Base-by-base conservation (phyloP, 2,797 vertebrate species). In the Poliocrania exsul region DNA sequence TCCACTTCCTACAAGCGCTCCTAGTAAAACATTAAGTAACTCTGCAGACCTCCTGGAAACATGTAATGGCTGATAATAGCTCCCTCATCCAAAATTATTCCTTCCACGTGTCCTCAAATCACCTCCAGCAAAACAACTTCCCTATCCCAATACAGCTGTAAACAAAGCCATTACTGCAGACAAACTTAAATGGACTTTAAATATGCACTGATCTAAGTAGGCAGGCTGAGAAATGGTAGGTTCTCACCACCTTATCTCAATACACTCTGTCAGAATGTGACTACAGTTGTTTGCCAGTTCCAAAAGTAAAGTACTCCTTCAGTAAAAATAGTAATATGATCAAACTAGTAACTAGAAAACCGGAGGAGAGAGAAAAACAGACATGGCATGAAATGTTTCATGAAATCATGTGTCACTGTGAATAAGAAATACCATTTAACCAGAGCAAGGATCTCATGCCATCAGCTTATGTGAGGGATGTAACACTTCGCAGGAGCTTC, bases 31-130 rank as follows among this genome's bases (percentile, higher is more conserved):
- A 61, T 23, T 20, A 35, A 60, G 57, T 7, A 51, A 46, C 46
- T 40, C 81, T 77, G 62, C 84, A 94, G 91, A 86, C 67, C 78
- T 92, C 6, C 88, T 91, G 93, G 31, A 91, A 88, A 29, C 74
- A n/a, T 1, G 31, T 23, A 35, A 42, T n/a, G 67, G 64, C 44
- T 89, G 78, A 9, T 38, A 85, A 91, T 10, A 70, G 51, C 74
- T 93, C 81, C 74, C 78, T 85, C 75, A 60, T 38, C 77, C 89
- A 74, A 20, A 77, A 90, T 61, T 24, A 78, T 25, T 61, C 75
- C 67, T 82, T 70, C 60, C 50, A n/a, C 2, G 1, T 42, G 80
- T 91, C 69, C 94, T 94, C 72, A 88, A 8, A 90, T 54, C 47
- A 74, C 82, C 85, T 53, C 35, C 84, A 77, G 71, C 10, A 37